Evolutionary conservation across 2,888 invertebrate species (phyloP).

Genomic region (Drosophila setosimentum): DNA sequence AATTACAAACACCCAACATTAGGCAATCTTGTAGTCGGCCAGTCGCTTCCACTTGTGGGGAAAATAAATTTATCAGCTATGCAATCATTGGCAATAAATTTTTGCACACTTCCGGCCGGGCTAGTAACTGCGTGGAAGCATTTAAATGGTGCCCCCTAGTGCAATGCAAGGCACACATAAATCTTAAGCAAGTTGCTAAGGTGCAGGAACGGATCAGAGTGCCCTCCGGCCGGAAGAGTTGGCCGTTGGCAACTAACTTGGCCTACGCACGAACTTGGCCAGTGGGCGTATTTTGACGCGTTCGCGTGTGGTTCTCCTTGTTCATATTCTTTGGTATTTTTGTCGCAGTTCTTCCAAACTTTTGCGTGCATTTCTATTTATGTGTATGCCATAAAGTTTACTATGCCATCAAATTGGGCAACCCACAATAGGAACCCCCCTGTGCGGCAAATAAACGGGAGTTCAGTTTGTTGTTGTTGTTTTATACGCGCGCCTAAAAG

Average conservation of each 20-base stretch:
- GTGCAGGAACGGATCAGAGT: constrained; percentile 65
- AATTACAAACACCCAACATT: constrained; percentile 54
- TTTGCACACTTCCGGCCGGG: constrained; percentile 43
- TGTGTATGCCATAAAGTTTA: constrained; percentile 74
- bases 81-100: constrained; percentile 74
- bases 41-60: constrained; percentile 44
- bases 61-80: constrained; percentile 75
- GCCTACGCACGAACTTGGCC: constrained; percentile 36
- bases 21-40: constrained; percentile 10
- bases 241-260: constrained; percentile 31
- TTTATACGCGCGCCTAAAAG: constrained; percentile 68
- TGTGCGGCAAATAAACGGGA: constrained; percentile 47
- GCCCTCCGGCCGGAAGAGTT: constrained; percentile 21
- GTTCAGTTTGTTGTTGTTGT: constrained; percentile 32
- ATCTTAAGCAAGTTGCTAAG: constrained; percentile 57
- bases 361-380: constrained; percentile 75
- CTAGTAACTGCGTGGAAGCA: constrained; percentile 30
- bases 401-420: constrained; percentile 64
- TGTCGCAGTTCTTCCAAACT: constrained; percentile 41
- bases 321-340: constrained; percentile 25
- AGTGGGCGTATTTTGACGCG: constrained; percentile 33
- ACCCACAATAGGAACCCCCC: constrained; percentile 32
- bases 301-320: constrained; percentile 44
- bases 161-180: constrained; percentile 73
- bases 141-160: constrained; percentile 70